Evolutionary conservation across 1,140 invertebrate genomes (phyloP).

Genomic region (Drosophila auraria): DNA sequence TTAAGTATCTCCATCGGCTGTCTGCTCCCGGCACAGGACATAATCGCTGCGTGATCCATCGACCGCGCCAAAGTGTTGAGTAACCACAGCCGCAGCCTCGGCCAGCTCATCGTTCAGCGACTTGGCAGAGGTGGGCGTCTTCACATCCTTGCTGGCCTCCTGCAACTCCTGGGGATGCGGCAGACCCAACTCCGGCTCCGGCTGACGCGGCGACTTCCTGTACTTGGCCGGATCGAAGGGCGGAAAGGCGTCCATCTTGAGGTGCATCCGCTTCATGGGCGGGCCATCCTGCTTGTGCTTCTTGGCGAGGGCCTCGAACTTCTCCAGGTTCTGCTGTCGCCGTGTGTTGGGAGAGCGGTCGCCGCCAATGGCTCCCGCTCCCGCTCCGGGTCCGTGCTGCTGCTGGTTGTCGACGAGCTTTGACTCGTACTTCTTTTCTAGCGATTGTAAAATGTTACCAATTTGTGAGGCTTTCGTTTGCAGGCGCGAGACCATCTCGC

Average conservation of each 20-base stretch:
- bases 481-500: constrained; percentile 94
- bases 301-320: constrained; percentile 82
- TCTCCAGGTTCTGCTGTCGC: constrained; percentile 81
- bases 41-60: constrained; percentile 75
- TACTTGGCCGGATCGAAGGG: constrained; percentile 86
- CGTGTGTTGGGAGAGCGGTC: constrained; percentile 76
- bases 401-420: constrained; percentile 69
- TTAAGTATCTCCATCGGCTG: constrained; percentile 40
- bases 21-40: constrained; percentile 53
- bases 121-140: constrained; percentile 62
- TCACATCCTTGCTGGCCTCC: constrained; percentile 21
- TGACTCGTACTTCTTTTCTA: constrained; percentile 90
- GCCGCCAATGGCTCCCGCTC: constrained; percentile 36
- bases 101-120: constrained; percentile 55
- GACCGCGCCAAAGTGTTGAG: constrained; percentile 55
- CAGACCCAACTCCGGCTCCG: constrained; percentile 22
- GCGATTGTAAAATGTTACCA: constrained; percentile 94
- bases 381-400: constrained; percentile 45
- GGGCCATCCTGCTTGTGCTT: constrained; percentile 84
- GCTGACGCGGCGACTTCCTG: constrained; percentile 84
- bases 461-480: constrained; percentile 96
- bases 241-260: constrained; percentile 84
- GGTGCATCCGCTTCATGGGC: constrained; percentile 80
- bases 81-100: constrained; percentile 59
- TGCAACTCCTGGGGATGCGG: not conserved